Base-by-base conservation (phyloP, 2,888 invertebrate genomes). In the Pseudococcus jackbeardsleyi region DNA sequence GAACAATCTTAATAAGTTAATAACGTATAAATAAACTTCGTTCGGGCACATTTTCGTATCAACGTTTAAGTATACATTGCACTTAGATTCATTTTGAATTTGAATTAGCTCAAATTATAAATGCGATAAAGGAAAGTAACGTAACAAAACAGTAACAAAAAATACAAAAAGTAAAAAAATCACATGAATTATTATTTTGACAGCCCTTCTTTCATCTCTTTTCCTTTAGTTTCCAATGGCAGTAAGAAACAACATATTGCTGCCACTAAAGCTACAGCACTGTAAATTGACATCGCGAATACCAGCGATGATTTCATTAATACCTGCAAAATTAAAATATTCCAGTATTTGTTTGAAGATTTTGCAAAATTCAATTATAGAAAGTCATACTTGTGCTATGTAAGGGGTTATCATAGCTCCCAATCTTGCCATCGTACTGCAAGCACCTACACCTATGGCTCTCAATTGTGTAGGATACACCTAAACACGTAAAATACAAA, bases 341-440 rank as follows among this genome's bases (percentile, higher is more conserved):
- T 22, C 59, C 4, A 26, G 11, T 26, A 33, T 0, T 86, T 12
- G 33, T 19, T 15, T 9, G 9, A 11, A 12, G 11, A 84, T 85
- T 42, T 42, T 50, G 19, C n/a, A 50, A 50, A 42, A 5, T 42
- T 42, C 7, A 42, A 42, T 42, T 42, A 15, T 19, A 42, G 46
- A 19, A 39, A 17, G 6, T 50, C 33, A 86, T 90, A 96, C 97
- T 94, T 98, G 98, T 6, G 98, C 98, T 2, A 98, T 95, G 91
- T 98, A 98, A 0, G 98, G 98, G 0, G 98, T 98, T 19, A 96
- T 92, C 96, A 98, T 98, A 33, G 98, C 98, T 12, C 98, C 98
- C 12, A 98, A 93, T 77, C 98, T 92, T 0, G 98, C 98, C 93
- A 97, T 96, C 0, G 96, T 96, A 90, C 97, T 97, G 91, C 97